Evolutionary conservation across 2,888 invertebrate genomes (phyloP).

Genomic region (Oithona nana): DNA sequence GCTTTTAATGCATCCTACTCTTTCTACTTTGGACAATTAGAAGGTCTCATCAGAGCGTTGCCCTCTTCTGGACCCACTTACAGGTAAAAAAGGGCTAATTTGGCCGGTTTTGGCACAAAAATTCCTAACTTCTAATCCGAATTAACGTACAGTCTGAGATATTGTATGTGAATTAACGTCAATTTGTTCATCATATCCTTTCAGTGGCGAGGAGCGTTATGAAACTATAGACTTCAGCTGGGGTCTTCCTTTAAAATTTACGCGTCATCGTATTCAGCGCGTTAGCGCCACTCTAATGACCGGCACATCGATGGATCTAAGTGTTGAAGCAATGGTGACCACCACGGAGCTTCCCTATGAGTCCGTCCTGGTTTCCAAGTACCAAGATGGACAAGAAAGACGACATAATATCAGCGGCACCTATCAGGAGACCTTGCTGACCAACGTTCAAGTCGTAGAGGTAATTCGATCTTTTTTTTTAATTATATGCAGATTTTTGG

Average conservation of each 20-base stretch:
- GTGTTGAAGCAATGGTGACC: constrained; percentile 49
- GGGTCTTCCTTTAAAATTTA: constrained; percentile 34
- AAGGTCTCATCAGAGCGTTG: constrained; percentile 48
- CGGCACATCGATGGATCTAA: constrained; percentile 63
- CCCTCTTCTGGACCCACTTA: constrained; percentile 37
- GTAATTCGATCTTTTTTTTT: too few relatives aligned
- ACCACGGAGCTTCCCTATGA: constrained; percentile 53
- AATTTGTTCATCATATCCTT: too few relatives aligned
- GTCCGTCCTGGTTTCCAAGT: constrained; percentile 47
- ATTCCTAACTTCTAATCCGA: too few relatives aligned
- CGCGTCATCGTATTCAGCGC: constrained; percentile 17
- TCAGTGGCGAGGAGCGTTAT: constrained; percentile 35
- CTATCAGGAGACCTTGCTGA: constrained; percentile 23
- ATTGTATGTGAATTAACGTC: too few relatives aligned
- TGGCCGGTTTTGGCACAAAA: too few relatives aligned
- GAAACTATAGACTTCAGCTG: constrained; percentile 41
- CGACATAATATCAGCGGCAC: constrained; percentile 41
- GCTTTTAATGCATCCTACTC: constrained; percentile 48
- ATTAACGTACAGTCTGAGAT: too few relatives aligned
- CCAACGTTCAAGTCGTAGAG: constrained; percentile 39
- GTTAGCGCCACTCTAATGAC: constrained; percentile 47
- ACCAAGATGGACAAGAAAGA: constrained; percentile 40
- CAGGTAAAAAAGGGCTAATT: too few relatives aligned
- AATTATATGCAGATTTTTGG: too few relatives aligned
- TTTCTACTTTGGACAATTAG: constrained; percentile 58